Evolutionary conservation across 2,113 vertebrate species (phyloP).

Genomic region (Catharus bicknelli): DNA sequence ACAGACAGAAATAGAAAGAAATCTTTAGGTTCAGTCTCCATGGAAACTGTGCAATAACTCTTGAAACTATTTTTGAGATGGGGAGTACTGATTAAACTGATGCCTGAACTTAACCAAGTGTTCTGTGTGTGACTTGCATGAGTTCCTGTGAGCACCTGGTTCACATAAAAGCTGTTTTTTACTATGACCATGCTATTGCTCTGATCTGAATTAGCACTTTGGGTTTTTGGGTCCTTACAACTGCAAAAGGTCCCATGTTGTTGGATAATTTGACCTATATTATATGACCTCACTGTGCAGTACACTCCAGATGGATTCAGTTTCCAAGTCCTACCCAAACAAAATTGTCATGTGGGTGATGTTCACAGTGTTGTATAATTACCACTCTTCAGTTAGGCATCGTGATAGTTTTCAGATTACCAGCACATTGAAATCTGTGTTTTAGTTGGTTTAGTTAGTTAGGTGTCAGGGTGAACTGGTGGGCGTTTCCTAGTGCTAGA

Average conservation of each 20-base stretch:
- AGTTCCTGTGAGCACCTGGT: neutral
- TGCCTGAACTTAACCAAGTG: constrained; percentile 19
- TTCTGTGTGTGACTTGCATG: neutral
- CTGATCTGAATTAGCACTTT: neutral
- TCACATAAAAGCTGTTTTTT: neutral
- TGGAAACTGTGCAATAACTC: constrained; percentile 36
- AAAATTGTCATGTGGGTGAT: neutral
- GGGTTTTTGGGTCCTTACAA: neutral
- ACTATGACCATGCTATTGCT: neutral
- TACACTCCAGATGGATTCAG: neutral
- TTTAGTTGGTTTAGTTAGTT: neutral
- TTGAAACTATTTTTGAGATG: constrained; percentile 34
- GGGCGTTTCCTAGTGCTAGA: neutral
- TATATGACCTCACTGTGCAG: neutral
- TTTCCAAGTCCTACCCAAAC: neutral
- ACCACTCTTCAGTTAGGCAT: neutral
- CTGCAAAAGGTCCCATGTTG: neutral
- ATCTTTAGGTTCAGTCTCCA: constrained; percentile 3
- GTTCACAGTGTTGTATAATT: neutral
- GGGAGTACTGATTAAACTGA: constrained; percentile 17
- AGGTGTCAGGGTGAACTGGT: neutral
- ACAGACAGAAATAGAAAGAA: constrained; percentile 44
- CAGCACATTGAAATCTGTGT: neutral
- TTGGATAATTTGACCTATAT: neutral
- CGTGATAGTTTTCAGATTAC: neutral